phyloP scores from a whole-genome alignment of 2,113 vertebrate species.

The Hemibagrus wyckioides region DNA sequence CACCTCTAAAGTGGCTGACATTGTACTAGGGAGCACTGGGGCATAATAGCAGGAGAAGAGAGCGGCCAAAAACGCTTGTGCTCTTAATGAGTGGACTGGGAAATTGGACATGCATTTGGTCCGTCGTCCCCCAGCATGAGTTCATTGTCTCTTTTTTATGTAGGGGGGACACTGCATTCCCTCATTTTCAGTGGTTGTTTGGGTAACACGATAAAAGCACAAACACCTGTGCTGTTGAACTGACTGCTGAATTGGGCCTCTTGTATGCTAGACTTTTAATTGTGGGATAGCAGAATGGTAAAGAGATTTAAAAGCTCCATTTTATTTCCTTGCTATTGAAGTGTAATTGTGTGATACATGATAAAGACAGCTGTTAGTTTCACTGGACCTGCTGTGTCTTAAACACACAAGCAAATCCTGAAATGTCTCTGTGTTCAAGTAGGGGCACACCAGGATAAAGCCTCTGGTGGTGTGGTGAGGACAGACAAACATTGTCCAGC shows the following conservation, averaged over 20 bases:
- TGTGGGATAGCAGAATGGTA: conserved; percentile 21
- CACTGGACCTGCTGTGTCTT: conserved; percentile 66
- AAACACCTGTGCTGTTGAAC: conserved; percentile 43
- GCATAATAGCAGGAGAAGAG: conserved; percentile 61
- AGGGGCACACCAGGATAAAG: conserved; percentile 65
- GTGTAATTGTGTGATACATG: conserved; percentile 58
- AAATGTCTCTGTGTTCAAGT: conserved; percentile 63
- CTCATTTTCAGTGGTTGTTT: conserved; percentile 14
- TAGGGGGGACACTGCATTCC: conserved; percentile 41
- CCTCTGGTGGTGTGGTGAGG: conserved; percentile 62
- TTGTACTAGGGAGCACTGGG: conserved; percentile 61
- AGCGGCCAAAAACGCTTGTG: conserved; percentile 58
- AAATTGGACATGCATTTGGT: conserved; percentile 63
- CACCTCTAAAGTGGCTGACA: conserved; percentile 62
- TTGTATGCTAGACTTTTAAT: conserved; percentile 45
- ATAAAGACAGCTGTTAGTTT: conserved; percentile 71
- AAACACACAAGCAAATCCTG: conserved; percentile 75
- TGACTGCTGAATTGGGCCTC: conserved; percentile 20
- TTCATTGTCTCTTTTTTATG: conserved; percentile 48
- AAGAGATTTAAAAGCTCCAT: background rate
- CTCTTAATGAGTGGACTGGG: conserved; percentile 62
- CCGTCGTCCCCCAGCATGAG: conserved; percentile 49
- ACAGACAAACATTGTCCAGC: conserved; percentile 74
- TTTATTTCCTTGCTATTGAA: conserved; percentile 50
- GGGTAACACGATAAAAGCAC: conserved; percentile 38